Evolutionary conservation across 2,113 vertebrate species (phyloP), one percentile per base, ranked within the genome.

Genomic region (Petroica traversi): DNA sequence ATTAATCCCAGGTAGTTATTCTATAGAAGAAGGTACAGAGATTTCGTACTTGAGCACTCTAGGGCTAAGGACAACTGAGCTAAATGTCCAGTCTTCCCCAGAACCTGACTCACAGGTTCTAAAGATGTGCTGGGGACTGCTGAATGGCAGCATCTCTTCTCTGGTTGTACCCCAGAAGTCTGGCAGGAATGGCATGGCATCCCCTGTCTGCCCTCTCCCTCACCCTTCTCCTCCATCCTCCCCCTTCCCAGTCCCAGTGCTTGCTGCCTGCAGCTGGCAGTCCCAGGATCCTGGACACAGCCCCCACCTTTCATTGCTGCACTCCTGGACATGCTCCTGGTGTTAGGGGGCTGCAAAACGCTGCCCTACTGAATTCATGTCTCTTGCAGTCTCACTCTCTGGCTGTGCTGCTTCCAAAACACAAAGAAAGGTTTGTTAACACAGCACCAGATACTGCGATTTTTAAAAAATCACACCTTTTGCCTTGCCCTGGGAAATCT

Each of bases 391-490:
- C 34, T 72, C 40, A 38, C 14, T 40, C 41, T 58, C 46, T 1
- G 5, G 17, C 34, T 19, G 3, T 72, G 77, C 41, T 0, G 5
- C 51, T 87, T 64, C 33, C 41, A 78, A 67, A 36, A 40, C 45
- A 68, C 40, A 86, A 67, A 89, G 57, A 33, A 22, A 71, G 20
- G 26, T 73, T 95, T 94, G 34, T 66, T 82, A 76, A n/a, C 66
- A 66, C 43, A 31, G 33, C 5, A 2, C 10, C 62, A 68, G 31
- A 66, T 77, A 69, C 55, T 11, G 3, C 7, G 43, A 51, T 76
- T 79, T 71, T 40, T 7, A 29, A 93, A 82, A 92, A 81, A 88
- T 80, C 58, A 77, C 81, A 88, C 87, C 87, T 84, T 93, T 93
- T 72, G 72, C 64, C 26, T 93, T 63, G 67, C 73, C 71, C 66